These are phyloP conservation scores for Charadrius vociferus DNA, from an alignment of 2,113 vertebrate genomes.

Conservation along the genomic window DNA sequence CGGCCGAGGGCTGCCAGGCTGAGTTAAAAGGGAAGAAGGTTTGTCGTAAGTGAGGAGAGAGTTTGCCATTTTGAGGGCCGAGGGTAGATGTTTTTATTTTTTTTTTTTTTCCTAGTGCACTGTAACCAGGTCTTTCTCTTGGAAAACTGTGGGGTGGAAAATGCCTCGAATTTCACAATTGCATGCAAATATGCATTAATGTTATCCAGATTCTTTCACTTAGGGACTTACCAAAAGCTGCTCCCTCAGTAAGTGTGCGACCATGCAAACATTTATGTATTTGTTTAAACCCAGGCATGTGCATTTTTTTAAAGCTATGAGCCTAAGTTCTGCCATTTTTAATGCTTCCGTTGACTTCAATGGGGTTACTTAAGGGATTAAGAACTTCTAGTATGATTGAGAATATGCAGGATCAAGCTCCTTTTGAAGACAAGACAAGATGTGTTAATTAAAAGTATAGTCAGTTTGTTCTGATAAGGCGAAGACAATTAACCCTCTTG, in stretches of 20 bases:
- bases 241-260: background rate
- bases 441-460: background rate
- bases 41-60: background rate
- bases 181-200: constrained; percentile 7
- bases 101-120: too few species aligned
- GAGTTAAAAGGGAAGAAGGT: background rate
- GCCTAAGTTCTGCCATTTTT: background rate
- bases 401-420: background rate
- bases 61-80: background rate
- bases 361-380: background rate
- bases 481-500: constrained; percentile 7
- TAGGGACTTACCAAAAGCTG: background rate
- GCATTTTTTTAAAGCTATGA: background rate
- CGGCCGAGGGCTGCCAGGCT: background rate
- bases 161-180: constrained; percentile 39
- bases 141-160: constrained; percentile 15
- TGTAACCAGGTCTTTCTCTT: background rate
- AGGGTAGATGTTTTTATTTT: background rate
- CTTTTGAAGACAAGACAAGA: background rate
- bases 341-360: background rate
- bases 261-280: background rate
- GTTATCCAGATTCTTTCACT: constrained; percentile 18
- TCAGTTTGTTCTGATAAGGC: background rate
- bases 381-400: background rate
- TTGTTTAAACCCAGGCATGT: background rate